phyloP scores from a whole-genome alignment of 2,797 vertebrate species.

The Fundulus diaphanus region DNA sequence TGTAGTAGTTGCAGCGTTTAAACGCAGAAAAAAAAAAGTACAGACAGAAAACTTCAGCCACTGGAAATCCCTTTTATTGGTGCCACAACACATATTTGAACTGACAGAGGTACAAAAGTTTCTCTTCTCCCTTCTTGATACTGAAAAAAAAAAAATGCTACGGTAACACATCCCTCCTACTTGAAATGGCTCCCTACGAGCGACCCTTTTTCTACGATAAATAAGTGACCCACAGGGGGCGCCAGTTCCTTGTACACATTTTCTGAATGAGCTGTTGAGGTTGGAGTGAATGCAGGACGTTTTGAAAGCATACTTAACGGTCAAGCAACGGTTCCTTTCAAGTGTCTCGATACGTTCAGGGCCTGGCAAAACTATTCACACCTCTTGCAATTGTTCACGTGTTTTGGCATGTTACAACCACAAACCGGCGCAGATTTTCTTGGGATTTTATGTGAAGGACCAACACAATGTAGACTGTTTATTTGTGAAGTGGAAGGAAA shows the following conservation, averaged over 20 bases:
- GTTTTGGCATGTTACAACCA: no score
- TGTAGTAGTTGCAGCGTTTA: not conserved
- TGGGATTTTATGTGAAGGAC: not conserved
- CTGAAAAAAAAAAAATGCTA: conserved; percentile 66
- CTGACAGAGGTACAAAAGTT: conserved; percentile 72
- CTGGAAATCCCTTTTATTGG: conserved; percentile 75
- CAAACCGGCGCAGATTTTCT: not conserved
- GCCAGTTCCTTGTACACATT: conserved; percentile 36
- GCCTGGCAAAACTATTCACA: not conserved
- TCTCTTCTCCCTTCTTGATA: conserved; percentile 67
- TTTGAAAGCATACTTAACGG: conserved; percentile 12
- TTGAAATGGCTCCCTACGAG: conserved; percentile 55
- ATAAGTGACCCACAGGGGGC: conserved; percentile 45
- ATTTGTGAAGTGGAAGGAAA: not conserved
- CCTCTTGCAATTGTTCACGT: not conserved
- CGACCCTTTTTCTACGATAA: conserved; percentile 23
- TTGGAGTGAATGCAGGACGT: conserved; percentile 24
- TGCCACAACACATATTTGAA: conserved; percentile 72
- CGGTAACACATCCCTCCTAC: conserved; percentile 50
- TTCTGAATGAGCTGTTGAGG: conserved; percentile 15
- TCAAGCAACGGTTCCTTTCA: conserved; percentile 21
- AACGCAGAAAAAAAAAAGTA: not conserved
- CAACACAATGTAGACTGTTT: not conserved
- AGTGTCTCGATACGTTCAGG: conserved; percentile 17
- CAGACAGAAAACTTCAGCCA: conserved; percentile 15